Base-by-base conservation (phyloP, 2,888 invertebrate species). In the Entomobrya multifasciata region DNA sequence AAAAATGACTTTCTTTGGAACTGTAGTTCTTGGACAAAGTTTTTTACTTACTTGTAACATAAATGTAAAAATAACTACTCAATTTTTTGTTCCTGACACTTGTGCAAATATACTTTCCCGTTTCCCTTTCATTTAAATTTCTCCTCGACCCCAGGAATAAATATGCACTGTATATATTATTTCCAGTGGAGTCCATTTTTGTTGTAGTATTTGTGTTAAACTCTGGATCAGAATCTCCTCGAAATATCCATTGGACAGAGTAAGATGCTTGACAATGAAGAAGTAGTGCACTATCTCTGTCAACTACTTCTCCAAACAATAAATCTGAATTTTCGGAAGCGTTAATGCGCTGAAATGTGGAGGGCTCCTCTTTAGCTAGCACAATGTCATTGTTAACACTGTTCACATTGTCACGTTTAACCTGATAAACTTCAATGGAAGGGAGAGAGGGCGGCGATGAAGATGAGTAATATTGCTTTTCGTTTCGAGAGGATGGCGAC, bases 31-130 rank as follows among this genome's bases (percentile, higher is more conserved):
- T n/a, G n/a, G n/a, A n/a, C n/a, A n/a, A n/a, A n/a, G n/a, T 22
- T 20, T 17, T 8, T 47, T 30, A 30, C 41, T 44, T 82, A 83
- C 87, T 49, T 76, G 88, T 82, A 0, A 86, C 86, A 72, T 79
- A 88, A 27, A 88, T 52, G 49, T 88, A 88, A 1, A 86, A 15
- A 27, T 74, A 88, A 20, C 77, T 76, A 17, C 27, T 17, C 15
- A 78, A 41, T 8, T 30, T 77, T 22, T 78, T 84, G 22, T 85
- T 82, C 20, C 86, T 30, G 13, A 88, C 88, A 49, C 81, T 74
- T 27, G 77, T 86, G 41, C 89, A 89, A 41, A 85, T 85, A 27
- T 89, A 89, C 25, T 82, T 81, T 22, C 89, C 89, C 30, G 88
- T 88, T 13, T 88, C 88, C 47, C 78, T 60, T 25, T 88, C 88